Base-by-base conservation (phyloP, 2,888 invertebrate genomes). In the Gymnocheta viridis region DNA sequence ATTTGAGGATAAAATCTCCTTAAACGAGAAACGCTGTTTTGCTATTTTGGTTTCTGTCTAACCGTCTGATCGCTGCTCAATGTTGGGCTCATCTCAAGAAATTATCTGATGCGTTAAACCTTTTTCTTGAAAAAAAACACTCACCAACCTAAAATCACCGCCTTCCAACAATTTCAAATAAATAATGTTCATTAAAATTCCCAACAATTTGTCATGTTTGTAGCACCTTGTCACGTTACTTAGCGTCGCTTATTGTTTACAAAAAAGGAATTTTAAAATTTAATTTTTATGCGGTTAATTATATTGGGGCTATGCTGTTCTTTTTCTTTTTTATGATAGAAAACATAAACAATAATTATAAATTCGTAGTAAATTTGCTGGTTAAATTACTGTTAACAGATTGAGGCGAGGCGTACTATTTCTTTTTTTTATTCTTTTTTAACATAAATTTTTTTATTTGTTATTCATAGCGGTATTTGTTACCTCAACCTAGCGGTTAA, bases 401-500 rank as follows among this genome's bases (percentile, higher is more conserved):
- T 74, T 81, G 73, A 24, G 51, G 29, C 6, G 35, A 56, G 44
- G 44, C 32, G 62, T 67, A 4, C 12, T 41, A 35, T 5, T 14
- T 51, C 19, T n/a, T 60, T 4, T 4, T 29, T 58, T n/a, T 17
- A 6, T 38, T 38, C 38, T 38, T 60, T 54, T n/a, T 24, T n/a
- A n/a, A 24, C 38, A 62, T n/a, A 24, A 62, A 29, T 38, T 78
- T 64, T 82, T 54, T 58, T 22, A 67, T 58, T 82, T 74, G 78
- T 79, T 58, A 82, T 74, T 82, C 69, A 78, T 82, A 85, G 78
- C 82, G 84, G 84, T 84, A 74, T 73, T 80, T 74, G 64, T 84
- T 81, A 73, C 81, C 81, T 81, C 81, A 73, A 77, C 47, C 51
- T 84, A 84, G 78, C 84, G 84, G 84, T 81, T 76, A 38, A 41